These are phyloP conservation scores for Cryptoprocta ferox DNA, from an alignment of 2,797 vertebrate species.

Conservation along the genomic window DNA sequence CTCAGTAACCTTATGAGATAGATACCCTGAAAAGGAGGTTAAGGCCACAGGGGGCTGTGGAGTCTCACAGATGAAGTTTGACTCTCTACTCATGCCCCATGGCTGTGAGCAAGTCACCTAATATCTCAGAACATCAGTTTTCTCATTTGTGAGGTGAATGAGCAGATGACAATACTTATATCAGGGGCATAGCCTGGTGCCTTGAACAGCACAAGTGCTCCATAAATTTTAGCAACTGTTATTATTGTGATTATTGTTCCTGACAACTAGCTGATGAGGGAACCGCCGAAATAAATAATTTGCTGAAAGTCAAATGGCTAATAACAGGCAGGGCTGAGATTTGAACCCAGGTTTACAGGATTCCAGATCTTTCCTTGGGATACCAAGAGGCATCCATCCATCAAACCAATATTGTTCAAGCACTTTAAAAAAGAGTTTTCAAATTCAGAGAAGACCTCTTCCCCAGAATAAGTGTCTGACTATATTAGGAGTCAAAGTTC, in stretches of 20 bases:
- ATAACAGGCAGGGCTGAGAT: not conserved
- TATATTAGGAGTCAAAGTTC: not conserved
- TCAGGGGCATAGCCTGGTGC: not conserved
- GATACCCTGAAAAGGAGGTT: not conserved
- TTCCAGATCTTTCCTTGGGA: not conserved
- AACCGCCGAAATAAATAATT: not conserved
- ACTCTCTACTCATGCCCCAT: not conserved
- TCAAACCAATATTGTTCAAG: not conserved
- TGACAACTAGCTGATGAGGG: not conserved
- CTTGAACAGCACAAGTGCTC: not conserved
- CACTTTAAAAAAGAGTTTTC: not conserved
- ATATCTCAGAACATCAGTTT: not conserved
- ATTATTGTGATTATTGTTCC: not conserved
- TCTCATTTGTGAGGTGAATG: slow-evolving; percentile 4
- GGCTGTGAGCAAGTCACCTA: not conserved
- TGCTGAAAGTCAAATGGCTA: not conserved
- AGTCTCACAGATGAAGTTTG: not conserved
- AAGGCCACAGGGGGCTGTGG: not conserved
- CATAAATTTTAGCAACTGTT: not conserved
- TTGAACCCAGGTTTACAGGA: not conserved
- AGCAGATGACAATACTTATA: not conserved
- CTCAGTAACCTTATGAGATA: not conserved
- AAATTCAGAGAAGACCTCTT: not conserved
- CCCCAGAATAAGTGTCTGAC: not conserved
- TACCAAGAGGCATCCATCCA: not conserved